These are phyloP conservation scores for Cepphus grylle DNA, from an alignment of 2,113 vertebrate species.

Conservation along the genomic window DNA sequence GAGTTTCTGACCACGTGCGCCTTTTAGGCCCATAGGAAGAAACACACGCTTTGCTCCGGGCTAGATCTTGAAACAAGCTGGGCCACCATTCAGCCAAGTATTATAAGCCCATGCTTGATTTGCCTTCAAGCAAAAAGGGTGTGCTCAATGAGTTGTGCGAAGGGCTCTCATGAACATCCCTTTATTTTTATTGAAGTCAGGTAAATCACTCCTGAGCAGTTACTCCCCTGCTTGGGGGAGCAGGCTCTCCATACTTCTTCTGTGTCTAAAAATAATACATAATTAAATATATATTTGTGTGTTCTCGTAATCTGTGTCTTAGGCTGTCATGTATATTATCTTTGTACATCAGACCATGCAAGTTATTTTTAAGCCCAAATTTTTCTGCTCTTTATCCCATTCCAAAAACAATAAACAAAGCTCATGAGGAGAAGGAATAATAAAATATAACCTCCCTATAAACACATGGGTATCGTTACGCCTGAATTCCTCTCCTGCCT, in stretches of 20 bases:
- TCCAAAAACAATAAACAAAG: conserved; percentile 53
- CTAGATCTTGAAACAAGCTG: background rate
- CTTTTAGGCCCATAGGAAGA: background rate
- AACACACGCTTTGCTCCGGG: background rate
- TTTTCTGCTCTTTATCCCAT: conserved; percentile 44
- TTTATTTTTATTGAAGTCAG: background rate
- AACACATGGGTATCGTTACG: background rate
- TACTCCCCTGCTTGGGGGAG: background rate
- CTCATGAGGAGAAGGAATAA: background rate
- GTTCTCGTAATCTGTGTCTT: background rate
- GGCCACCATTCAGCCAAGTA: background rate
- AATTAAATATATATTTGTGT: background rate
- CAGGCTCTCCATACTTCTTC: background rate
- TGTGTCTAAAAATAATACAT: conserved; percentile 7
- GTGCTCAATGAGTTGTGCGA: background rate
- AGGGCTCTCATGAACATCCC: background rate
- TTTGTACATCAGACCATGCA: background rate
- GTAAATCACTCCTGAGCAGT: background rate
- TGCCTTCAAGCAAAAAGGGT: background rate
- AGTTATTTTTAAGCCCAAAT: conserved; percentile 32
- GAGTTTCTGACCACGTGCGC: accelerated
- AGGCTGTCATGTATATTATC: conserved; percentile 31
- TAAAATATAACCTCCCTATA: background rate
- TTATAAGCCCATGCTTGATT: background rate
- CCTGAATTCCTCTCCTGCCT: background rate